Conservation (phyloP, 2,888 invertebrate species). For the Cactoblastis cactorum region DNA sequence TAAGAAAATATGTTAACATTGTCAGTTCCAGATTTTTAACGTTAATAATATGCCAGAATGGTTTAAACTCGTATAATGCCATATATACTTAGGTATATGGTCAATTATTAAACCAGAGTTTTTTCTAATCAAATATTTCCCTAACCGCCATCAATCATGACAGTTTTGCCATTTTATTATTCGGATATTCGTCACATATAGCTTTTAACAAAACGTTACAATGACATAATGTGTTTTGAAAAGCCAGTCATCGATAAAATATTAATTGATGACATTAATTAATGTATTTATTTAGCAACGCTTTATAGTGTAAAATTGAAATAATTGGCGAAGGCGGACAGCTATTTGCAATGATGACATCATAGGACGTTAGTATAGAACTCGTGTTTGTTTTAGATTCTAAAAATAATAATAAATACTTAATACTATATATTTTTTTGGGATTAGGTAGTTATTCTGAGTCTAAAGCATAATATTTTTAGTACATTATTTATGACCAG, state of each 20-base stretch:
- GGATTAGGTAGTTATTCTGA: no score
- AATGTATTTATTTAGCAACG: background rate
- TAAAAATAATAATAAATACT: no score
- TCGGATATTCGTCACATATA: background rate
- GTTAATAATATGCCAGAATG: no score
- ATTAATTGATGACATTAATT: slow-evolving; percentile 12
- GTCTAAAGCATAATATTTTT: no score
- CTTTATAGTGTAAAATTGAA: slow-evolving; percentile 7
- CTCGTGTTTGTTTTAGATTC: no score
- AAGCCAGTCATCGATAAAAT: slow-evolving; percentile 7
- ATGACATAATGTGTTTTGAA: slow-evolving; percentile 9
- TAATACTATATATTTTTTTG: no score
- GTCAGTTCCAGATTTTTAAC: no score
- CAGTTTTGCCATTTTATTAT: background rate
- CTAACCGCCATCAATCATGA: no score
- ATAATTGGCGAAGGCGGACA: background rate
- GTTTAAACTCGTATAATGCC: no score
- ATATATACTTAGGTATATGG: no score
- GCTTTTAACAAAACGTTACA: background rate
- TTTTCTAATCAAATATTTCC: background rate
- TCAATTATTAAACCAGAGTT: background rate
- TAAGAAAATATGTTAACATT: no score
- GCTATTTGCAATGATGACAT: background rate
- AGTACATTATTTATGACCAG: no score
- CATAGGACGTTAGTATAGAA: background rate